phyloP scores from a whole-genome alignment of 2,113 vertebrate genomes.

The Hydropotes inermis region DNA sequence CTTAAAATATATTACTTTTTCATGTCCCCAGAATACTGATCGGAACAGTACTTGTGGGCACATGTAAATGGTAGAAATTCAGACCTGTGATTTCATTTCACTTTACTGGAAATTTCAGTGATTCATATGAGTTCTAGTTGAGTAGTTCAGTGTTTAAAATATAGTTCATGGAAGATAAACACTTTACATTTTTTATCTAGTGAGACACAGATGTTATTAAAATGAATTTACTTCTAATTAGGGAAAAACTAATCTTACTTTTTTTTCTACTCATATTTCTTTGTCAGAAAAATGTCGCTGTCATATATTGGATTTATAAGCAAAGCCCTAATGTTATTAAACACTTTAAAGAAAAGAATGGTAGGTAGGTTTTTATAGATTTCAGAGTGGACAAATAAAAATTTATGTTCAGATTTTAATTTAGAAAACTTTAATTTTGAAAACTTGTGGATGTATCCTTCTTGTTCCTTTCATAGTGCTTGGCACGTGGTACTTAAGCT shows the following conservation, averaged over 20 bases:
- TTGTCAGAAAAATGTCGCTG: conserved; percentile 5
- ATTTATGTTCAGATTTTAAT: conserved; percentile 22
- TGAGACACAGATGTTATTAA: background rate
- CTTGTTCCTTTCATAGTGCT: background rate
- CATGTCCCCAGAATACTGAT: background rate
- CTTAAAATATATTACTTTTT: conserved; percentile 26
- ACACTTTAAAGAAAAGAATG: conserved; percentile 16
- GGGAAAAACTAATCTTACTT: background rate
- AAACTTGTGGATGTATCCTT: background rate
- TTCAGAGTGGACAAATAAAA: conserved; percentile 37
- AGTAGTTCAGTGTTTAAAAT: background rate
- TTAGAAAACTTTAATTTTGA: background rate
- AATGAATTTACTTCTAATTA: conserved; percentile 35
- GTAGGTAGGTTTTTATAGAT: background rate
- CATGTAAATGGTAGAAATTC: background rate
- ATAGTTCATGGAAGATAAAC: background rate
- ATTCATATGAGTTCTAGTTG: background rate
- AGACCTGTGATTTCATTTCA: background rate
- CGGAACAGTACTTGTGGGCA: background rate
- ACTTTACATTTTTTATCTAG: conserved; percentile 6
- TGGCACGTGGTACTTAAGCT: background rate
- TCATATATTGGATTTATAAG: background rate
- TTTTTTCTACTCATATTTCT: background rate
- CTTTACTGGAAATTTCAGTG: background rate
- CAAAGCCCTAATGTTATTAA: conserved; percentile 48